These are phyloP conservation scores for Oreortyx pictus DNA, from an alignment of 2,797 vertebrate genomes.

Conservation along the genomic window DNA sequence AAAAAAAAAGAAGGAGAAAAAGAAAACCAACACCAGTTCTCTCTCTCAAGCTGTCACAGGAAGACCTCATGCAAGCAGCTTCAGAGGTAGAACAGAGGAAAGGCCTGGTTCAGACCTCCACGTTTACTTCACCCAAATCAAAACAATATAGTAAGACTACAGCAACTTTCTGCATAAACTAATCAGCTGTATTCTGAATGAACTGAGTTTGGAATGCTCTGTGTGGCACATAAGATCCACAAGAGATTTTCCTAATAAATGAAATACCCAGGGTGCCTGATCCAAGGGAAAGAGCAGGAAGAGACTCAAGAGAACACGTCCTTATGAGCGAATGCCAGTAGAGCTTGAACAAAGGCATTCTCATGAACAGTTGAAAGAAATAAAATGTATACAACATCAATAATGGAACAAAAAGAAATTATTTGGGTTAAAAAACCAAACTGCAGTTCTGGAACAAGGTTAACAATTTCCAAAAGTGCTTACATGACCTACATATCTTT, in stretches of 20 bases:
- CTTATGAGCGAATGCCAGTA: accelerated
- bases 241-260: background rate
- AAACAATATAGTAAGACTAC: background rate
- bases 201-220: too few relatives aligned
- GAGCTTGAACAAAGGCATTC: background rate
- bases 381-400: background rate
- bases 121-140: background rate
- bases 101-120: background rate
- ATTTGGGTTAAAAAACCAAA: background rate
- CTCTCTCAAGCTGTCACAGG: background rate
- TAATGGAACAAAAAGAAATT: accelerated
- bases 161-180: background rate
- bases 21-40: background rate
- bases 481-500: background rate
- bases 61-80: background rate
- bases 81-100: background rate
- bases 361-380: background rate
- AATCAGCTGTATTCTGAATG: background rate
- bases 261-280: background rate
- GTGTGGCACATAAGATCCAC: accelerated
- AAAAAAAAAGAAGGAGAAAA: background rate
- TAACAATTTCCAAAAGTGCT: background rate
- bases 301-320: background rate
- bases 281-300: background rate
- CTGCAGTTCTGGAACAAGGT: background rate